A percentile compares a stretch with the other conserved stretches of the same genome.
These are phyloP conservation scores for Erithacus rubecula DNA, from an alignment of 2,797 vertebrate species.

Conservation along the genomic window DNA sequence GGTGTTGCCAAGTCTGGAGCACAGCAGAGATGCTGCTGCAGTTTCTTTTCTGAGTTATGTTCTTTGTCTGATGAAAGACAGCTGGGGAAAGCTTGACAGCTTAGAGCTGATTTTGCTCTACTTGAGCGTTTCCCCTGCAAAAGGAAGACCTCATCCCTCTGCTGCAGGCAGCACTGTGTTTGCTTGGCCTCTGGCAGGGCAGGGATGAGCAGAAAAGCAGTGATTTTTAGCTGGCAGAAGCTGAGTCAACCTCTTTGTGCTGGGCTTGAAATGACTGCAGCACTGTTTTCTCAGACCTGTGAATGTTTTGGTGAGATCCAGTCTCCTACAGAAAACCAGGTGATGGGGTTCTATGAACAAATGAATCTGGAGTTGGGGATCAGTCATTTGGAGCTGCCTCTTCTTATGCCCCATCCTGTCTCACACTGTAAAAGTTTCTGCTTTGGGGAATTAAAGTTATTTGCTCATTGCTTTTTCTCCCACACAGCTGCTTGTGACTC, in stretches of 20 bases:
- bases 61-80: background rate
- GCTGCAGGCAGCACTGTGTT: background rate
- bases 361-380: background rate
- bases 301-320: background rate
- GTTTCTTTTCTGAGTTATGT: background rate
- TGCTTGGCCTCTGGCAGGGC: background rate
- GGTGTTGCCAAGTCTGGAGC: background rate
- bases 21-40: background rate
- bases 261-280: background rate
- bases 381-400: background rate
- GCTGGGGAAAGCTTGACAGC: background rate
- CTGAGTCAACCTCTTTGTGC: background rate
- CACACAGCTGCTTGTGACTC: background rate
- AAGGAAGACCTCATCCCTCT: background rate
- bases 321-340: background rate
- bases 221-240: background rate
- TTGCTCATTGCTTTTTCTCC: background rate
- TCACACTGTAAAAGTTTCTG: background rate
- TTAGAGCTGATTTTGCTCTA: background rate
- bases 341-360: background rate
- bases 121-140: background rate
- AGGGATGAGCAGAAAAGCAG: background rate
- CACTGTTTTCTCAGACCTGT: background rate
- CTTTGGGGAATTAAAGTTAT: background rate
- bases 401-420: background rate